Conservation (phyloP, 2,888 invertebrate species). For the Trilocha varians region DNA sequence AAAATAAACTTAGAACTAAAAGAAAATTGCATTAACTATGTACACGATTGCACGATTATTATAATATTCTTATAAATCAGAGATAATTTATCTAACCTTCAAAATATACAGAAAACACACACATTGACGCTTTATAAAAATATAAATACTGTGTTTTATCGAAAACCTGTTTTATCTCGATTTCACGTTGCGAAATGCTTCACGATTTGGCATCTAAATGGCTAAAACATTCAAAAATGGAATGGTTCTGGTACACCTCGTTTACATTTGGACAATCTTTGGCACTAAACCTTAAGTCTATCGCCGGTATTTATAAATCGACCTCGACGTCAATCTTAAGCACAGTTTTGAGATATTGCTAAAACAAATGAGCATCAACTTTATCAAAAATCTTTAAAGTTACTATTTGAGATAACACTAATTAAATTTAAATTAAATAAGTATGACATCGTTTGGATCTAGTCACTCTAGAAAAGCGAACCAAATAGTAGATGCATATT, state of each 20-base stretch:
- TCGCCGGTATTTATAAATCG: too few relatives aligned
- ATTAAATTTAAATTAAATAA: too few relatives aligned
- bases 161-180: background rate
- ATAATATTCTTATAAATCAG: conserved; percentile 30
- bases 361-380: too few relatives aligned
- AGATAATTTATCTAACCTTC: conserved; percentile 15
- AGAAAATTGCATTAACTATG: conserved; percentile 52
- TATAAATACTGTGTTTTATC: conserved; percentile 30
- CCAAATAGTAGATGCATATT: too few relatives aligned
- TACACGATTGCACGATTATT: conserved; percentile 46
- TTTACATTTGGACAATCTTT: conserved; percentile 69
- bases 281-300: conserved; percentile 66
- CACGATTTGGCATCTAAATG: conserved; percentile 56
- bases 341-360: too few relatives aligned
- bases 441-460: too few relatives aligned
- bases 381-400: too few relatives aligned
- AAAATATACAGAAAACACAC: conserved; percentile 39
- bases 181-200: background rate
- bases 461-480: too few relatives aligned
- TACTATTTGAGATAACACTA: too few relatives aligned
- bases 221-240: conserved; percentile 40
- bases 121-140: conserved; percentile 19
- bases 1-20: conserved; percentile 31
- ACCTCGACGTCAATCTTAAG: too few relatives aligned
- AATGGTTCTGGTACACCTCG: conserved; percentile 55